Conservation (phyloP, 2,888 invertebrate species). For the Silvanus unidentatus region DNA sequence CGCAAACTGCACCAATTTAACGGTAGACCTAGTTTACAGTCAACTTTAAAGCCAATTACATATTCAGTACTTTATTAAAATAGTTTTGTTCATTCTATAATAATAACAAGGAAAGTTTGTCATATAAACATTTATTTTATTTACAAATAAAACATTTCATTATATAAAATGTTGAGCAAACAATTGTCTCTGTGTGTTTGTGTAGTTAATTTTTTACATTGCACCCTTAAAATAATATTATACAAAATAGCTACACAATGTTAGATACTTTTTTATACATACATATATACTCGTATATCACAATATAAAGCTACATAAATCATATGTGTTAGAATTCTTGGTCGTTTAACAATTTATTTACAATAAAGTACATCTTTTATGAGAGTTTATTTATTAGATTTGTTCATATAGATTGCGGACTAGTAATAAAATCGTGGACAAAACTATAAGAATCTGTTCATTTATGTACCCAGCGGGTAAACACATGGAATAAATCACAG, state of each 20-base stretch:
- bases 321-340: conserved; percentile 1
- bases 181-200: conserved; percentile 5
- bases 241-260: conserved; percentile 19
- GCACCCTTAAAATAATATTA: conserved; percentile 22
- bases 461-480: neutral
- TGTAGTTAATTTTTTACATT: conserved; percentile 14
- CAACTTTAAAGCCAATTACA: too few species aligned
- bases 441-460: neutral
- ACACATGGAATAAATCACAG: conserved; percentile 23
- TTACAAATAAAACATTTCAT: conserved; percentile 14
- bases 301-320: conserved; percentile 8
- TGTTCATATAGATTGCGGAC: neutral
- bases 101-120: conserved; percentile 13
- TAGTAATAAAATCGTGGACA: too few species aligned
- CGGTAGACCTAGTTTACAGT: too few species aligned
- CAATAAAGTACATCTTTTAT: neutral
- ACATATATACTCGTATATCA: too few species aligned
- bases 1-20: too few species aligned
- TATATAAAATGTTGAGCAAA: conserved; percentile 24
- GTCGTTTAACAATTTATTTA: neutral
- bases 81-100: too few species aligned
- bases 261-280: conserved; percentile 3
- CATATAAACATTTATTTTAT: conserved; percentile 20
- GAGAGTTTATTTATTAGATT: neutral
- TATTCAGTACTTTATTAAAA: too few species aligned